Evolutionary conservation across 2,113 vertebrate species (phyloP).

Genomic region (Sapajus apella): DNA sequence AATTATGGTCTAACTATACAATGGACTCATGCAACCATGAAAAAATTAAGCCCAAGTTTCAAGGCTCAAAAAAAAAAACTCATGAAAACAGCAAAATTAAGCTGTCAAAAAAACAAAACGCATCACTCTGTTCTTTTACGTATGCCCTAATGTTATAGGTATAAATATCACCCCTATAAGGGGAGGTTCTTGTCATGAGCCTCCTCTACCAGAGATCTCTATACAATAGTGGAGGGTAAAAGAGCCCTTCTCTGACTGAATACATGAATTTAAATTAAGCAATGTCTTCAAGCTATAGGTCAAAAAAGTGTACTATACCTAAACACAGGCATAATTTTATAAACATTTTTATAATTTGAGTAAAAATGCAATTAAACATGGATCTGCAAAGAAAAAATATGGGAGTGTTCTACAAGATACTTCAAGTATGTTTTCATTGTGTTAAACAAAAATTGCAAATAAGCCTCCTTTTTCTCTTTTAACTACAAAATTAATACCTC

Average conservation of each 20-base stretch:
- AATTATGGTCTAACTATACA: neutral
- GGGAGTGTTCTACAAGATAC: neutral
- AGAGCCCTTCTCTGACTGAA: slow-evolving; percentile 1
- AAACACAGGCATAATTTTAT: slow-evolving; percentile 12
- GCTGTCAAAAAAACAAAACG: neutral
- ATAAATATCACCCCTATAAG: neutral
- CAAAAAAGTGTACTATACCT: neutral
- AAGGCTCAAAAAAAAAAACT: neutral
- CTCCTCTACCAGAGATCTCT: neutral
- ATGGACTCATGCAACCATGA: neutral
- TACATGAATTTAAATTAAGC: neutral
- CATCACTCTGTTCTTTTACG: neutral
- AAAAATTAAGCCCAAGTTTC: neutral
- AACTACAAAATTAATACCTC: slow-evolving; percentile 15
- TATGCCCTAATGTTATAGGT: neutral
- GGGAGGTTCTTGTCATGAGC: neutral
- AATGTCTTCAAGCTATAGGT: slow-evolving; percentile 21
- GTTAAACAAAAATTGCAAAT: neutral
- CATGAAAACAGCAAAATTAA: neutral
- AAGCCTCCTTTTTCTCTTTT: neutral
- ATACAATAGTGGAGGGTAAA: neutral
- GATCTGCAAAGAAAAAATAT: neutral
- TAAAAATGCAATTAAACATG: slow-evolving; percentile 4
- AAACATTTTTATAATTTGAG: slow-evolving; percentile 13
- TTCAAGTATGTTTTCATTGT: neutral